Conservation (phyloP, 1,140 invertebrate species). For the Drosophila triauraria region DNA sequence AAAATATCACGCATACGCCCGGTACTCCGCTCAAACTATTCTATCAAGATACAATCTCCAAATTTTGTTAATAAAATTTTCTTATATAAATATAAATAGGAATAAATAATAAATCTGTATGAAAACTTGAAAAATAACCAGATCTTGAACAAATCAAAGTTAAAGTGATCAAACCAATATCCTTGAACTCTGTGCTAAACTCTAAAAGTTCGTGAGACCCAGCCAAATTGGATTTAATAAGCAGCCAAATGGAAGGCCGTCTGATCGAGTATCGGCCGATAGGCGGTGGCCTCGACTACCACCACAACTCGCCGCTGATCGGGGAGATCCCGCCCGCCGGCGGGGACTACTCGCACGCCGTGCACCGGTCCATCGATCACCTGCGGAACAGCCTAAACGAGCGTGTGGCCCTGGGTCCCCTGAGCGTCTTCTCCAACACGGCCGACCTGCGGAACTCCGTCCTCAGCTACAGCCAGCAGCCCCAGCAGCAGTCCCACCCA, state of each 20-base stretch:
- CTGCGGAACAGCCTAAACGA: slow-evolving; percentile 87
- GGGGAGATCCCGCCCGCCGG: slow-evolving; percentile 86
- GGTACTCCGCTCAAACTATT: background rate
- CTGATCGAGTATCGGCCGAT: slow-evolving; percentile 88
- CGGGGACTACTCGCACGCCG: slow-evolving; percentile 88
- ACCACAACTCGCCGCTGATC: slow-evolving; percentile 87
- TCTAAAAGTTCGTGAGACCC: background rate
- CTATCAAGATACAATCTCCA: too few species aligned
- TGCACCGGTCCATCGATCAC: slow-evolving; percentile 89
- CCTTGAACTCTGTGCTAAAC: background rate
- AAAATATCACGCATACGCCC: background rate
- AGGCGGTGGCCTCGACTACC: slow-evolving; percentile 87
- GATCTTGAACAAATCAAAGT: slow-evolving; percentile 1
- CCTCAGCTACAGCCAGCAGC: slow-evolving; percentile 77
- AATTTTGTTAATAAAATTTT: background rate
- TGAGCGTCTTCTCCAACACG: slow-evolving; percentile 81
- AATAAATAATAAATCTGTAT: background rate
- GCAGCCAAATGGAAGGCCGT: slow-evolving; percentile 86
- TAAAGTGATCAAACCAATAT: background rate
- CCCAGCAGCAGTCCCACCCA: slow-evolving; percentile 63
- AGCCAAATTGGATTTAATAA: slow-evolving; percentile 41
- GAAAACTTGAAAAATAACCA: background rate
- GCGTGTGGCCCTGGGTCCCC: slow-evolving; percentile 85
- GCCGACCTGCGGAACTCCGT: slow-evolving; percentile 77
- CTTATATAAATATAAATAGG: background rate